Evolutionary conservation across 2,113 vertebrate genomes (phyloP).

Genomic region (Plestiodon gilberti): DNA sequence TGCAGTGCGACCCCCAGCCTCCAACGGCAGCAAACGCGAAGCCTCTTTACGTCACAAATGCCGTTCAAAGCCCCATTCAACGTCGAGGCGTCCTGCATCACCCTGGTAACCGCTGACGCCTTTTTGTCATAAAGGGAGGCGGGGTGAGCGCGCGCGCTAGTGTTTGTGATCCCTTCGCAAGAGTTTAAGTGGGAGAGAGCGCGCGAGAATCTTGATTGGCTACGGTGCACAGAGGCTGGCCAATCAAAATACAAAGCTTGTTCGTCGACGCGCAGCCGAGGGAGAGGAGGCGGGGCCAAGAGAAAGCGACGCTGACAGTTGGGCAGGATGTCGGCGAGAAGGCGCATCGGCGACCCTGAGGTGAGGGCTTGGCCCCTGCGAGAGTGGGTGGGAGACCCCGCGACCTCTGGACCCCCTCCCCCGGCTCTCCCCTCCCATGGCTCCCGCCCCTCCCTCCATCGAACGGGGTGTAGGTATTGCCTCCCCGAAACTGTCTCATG

Average conservation of each 20-base stretch:
- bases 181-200: neutral
- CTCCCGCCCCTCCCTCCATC: neutral
- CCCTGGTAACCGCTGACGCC: constrained; percentile 1
- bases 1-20: neutral
- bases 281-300: neutral
- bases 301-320: constrained; percentile 11
- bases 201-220: neutral
- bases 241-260: neutral
- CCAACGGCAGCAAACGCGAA: fast-evolving
- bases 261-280: neutral
- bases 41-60: neutral
- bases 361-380: neutral
- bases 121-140: neutral
- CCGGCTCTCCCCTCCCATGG: neutral
- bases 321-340: constrained; percentile 40
- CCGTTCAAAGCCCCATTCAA: fast-evolving
- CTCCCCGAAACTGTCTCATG: too few species aligned
- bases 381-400: neutral
- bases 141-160: neutral
- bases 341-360: constrained; percentile 32
- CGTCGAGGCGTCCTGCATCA: neutral
- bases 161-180: neutral
- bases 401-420: neutral
- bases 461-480: neutral
- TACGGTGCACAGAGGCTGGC: neutral